phyloP scores from a whole-genome alignment of 2,113 vertebrate species.

The Pygoscelis antarcticus region DNA sequence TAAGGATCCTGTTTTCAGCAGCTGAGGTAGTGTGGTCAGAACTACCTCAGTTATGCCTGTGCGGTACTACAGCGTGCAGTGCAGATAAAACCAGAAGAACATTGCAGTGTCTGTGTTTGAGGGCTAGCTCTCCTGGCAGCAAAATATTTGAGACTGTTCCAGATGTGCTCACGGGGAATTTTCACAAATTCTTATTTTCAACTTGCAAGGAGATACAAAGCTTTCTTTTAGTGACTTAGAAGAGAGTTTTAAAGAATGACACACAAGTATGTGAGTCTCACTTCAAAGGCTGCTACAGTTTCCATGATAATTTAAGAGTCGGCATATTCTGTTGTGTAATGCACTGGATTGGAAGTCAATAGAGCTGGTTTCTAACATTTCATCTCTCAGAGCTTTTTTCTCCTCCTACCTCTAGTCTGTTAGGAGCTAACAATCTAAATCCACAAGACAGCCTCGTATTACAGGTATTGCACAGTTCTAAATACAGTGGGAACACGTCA shows the following conservation, averaged over 20 bases:
- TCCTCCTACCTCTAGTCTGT: background rate
- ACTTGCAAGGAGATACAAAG: background rate
- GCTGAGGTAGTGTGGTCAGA: background rate
- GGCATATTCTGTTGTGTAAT: background rate
- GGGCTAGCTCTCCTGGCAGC: background rate
- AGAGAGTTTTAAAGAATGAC: background rate
- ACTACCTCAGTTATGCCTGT: background rate
- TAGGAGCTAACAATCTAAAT: background rate
- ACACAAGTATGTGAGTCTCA: fast-evolving
- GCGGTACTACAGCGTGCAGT: background rate
- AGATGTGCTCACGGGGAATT: background rate
- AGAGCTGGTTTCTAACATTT: background rate
- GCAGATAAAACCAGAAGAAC: background rate
- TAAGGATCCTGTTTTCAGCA: conserved; percentile 11
- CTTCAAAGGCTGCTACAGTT: background rate
- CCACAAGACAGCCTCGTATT: background rate
- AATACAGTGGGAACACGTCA: background rate
- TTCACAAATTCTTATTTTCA: background rate
- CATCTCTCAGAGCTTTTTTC: background rate
- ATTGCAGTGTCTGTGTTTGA: background rate
- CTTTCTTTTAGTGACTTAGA: background rate
- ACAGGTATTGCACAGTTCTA: background rate
- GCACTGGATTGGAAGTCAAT: background rate
- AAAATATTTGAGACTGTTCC: background rate
- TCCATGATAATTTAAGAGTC: background rate